A percentile compares a stretch with the other conserved stretches of the same genome.
Conservation (phyloP, 1,140 invertebrate genomes). For the Ips typographus region DNA sequence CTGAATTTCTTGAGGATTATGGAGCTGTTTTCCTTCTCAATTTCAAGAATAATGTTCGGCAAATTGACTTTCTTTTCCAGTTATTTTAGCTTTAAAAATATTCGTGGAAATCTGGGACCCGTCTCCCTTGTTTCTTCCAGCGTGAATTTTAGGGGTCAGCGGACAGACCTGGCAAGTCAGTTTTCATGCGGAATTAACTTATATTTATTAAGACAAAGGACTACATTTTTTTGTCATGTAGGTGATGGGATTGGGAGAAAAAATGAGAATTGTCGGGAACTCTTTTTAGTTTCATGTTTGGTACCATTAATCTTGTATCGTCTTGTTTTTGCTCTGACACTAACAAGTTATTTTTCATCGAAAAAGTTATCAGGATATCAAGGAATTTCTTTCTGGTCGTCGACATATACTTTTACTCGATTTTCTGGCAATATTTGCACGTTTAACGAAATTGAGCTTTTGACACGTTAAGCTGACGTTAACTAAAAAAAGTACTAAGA, state of each 20-base stretch:
- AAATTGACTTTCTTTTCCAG: constrained; percentile 31
- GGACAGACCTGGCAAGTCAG: constrained; percentile 9
- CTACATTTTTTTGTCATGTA: not conserved
- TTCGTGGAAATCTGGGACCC: constrained; percentile 17
- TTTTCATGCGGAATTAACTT: constrained; percentile 20
- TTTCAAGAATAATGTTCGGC: constrained; percentile 23
- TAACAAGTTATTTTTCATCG: constrained; percentile 2
- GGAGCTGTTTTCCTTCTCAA: constrained; percentile 26
- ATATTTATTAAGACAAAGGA: constrained; percentile 10
- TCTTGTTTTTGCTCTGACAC: not conserved
- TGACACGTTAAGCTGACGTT: too few relatives aligned
- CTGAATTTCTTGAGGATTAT: not conserved
- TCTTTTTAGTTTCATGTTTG: not conserved
- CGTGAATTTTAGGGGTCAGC: constrained; percentile 22
- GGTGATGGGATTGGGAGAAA: not conserved
- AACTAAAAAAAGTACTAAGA: too few relatives aligned
- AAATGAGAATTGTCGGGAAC: not conserved
- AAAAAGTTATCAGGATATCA: constrained; percentile 1
- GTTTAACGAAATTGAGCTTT: not conserved
- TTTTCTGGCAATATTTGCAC: not conserved
- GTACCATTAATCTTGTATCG: constrained; percentile 3
- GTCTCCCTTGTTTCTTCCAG: constrained; percentile 16
- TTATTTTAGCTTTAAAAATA: constrained; percentile 30
- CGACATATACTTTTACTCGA: constrained; percentile 1
- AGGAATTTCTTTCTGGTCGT: not conserved